These are phyloP conservation scores for Aricia artaxerxes DNA, from an alignment of 2,888 invertebrate species.

Conservation along the genomic window DNA sequence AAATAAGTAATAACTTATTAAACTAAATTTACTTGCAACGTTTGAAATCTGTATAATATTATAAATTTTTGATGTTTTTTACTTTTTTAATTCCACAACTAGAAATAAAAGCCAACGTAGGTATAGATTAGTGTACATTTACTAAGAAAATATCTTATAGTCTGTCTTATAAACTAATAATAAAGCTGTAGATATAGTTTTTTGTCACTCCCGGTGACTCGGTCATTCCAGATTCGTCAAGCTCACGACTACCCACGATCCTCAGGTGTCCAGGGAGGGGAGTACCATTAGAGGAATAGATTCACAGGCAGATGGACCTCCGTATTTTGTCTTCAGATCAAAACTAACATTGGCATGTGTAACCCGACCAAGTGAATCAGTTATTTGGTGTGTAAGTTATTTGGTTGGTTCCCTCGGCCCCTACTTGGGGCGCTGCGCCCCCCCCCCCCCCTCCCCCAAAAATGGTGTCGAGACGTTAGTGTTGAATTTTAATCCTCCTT, in stretches of 20 bases:
- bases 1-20: background rate
- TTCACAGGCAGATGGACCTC: background rate
- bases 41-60: background rate
- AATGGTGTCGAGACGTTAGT: too few species aligned
- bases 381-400: too few species aligned
- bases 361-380: too few species aligned
- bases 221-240: constrained; percentile 29
- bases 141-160: background rate
- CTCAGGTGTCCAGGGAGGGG: background rate
- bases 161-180: background rate
- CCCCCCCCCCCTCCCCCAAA: too few species aligned
- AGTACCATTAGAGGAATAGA: background rate
- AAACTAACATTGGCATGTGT: too few species aligned
- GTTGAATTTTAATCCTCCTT: too few species aligned
- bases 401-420: too few species aligned
- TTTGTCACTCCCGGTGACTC: constrained; percentile 5
- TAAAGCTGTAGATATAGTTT: background rate
- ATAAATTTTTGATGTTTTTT: too few species aligned
- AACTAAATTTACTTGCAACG: background rate
- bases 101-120: too few species aligned
- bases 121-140: background rate
- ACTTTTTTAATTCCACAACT: background rate
- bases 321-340: background rate
- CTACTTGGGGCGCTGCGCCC: too few species aligned
- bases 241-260: background rate